Evolutionary conservation across 2,113 vertebrate species (phyloP).

Genomic region (Oncorhynchus mykiss): DNA sequence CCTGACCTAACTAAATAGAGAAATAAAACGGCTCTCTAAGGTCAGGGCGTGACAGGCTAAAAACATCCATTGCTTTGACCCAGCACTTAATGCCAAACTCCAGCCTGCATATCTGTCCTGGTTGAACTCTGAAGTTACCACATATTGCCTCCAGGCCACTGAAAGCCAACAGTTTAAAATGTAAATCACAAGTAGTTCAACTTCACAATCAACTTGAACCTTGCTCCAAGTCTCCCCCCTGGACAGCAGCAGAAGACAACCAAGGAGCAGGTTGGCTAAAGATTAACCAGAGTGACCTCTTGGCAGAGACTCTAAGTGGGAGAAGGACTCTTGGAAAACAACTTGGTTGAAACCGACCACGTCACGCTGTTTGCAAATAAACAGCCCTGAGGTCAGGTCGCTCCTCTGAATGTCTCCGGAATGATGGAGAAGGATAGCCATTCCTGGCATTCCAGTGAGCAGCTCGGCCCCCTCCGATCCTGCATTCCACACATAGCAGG

Average conservation of each 20-base stretch:
- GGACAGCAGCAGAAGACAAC: not conserved
- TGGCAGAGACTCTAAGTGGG: not conserved
- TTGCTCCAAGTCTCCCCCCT: not conserved
- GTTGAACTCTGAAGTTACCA: too few relatives aligned
- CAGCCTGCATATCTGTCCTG: too few relatives aligned
- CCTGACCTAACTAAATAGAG: too few relatives aligned
- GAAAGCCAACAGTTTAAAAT: too few relatives aligned
- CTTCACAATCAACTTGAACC: slow-evolving; percentile 8
- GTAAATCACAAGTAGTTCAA: too few relatives aligned
- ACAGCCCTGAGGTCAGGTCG: not conserved
- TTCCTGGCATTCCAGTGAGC: slow-evolving; percentile 4
- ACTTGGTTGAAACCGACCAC: not conserved
- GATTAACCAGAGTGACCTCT: not conserved
- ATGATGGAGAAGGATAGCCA: not conserved
- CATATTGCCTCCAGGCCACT: too few relatives aligned
- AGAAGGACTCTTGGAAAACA: not conserved
- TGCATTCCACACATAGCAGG: slow-evolving; percentile 13
- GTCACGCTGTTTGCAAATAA: not conserved
- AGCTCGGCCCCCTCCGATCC: not conserved
- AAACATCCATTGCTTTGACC: too few relatives aligned
- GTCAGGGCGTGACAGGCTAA: too few relatives aligned
- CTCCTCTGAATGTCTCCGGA: not conserved
- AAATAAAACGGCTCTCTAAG: too few relatives aligned
- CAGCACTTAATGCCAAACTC: too few relatives aligned
- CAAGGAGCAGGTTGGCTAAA: not conserved